A percentile compares a stretch with the other conserved stretches of the same genome.
Evolutionary conservation across 2,888 invertebrate genomes (phyloP).

Genomic region (Temnothorax ravouxi): DNA sequence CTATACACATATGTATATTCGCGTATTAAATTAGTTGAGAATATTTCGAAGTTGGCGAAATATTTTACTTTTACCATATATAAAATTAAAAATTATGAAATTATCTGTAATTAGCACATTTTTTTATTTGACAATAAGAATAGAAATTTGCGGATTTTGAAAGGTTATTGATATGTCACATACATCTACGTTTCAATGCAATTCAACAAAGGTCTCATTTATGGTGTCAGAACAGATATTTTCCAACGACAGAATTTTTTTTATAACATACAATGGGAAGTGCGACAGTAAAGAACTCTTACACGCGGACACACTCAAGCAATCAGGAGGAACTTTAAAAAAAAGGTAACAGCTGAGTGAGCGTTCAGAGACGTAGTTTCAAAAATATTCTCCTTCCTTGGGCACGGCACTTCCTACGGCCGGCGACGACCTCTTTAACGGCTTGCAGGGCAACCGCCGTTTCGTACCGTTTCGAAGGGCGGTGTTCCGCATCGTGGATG

Average conservation of each 20-base stretch:
- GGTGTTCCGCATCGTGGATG: constrained; percentile 66
- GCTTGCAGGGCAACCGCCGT: constrained; percentile 46
- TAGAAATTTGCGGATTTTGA: not conserved
- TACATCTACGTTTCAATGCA: not conserved
- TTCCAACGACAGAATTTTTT: not conserved
- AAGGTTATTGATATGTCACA: not conserved
- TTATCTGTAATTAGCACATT: not conserved
- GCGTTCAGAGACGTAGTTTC: not conserved
- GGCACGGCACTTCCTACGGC: constrained; percentile 32
- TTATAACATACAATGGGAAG: constrained; percentile 72
- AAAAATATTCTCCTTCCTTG: constrained; percentile 45
- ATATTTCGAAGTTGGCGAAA: not conserved
- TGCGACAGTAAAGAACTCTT: constrained; percentile 79
- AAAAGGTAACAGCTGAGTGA: constrained; percentile 52
- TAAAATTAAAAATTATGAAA: not conserved
- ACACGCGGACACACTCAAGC: constrained; percentile 67
- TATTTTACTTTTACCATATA: constrained; percentile 11
- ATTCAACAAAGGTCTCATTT: not conserved
- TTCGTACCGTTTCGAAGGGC: constrained; percentile 62
- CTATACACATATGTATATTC: not conserved
- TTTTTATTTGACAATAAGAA: not conserved
- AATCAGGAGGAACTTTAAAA: constrained; percentile 49
- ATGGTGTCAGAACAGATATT: not conserved
- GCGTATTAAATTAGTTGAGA: not conserved
- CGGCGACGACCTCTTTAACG: constrained; percentile 57